phyloP scores from a whole-genome alignment of 2,113 vertebrate species.

The Origma solitaria region DNA sequence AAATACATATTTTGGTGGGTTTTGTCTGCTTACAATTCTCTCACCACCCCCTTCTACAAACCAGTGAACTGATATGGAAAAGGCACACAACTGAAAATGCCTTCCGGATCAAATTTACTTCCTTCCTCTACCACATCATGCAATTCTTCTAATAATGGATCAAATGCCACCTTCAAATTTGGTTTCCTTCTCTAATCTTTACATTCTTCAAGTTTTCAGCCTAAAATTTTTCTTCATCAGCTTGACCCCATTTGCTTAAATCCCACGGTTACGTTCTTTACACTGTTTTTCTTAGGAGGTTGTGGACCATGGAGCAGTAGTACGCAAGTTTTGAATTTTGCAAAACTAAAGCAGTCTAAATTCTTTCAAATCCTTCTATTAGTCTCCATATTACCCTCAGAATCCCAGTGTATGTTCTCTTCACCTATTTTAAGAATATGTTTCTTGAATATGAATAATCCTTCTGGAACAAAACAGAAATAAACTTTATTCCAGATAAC shows the following conservation, averaged over 20 bases:
- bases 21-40: neutral
- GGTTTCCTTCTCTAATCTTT: neutral
- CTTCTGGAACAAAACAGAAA: neutral
- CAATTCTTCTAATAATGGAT: neutral
- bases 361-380: neutral
- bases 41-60: neutral
- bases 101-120: neutral
- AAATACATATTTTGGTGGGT: neutral
- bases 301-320: neutral
- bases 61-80: neutral
- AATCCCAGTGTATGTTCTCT: neutral
- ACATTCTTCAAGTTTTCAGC: neutral
- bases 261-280: neutral
- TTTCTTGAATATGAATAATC: neutral
- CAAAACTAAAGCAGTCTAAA: neutral
- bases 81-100: neutral
- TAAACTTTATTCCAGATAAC: neutral
- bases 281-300: neutral
- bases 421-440: neutral
- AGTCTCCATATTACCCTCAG: neutral
- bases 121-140: neutral
- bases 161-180: neutral
- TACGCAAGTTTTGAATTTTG: neutral
- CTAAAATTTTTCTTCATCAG: neutral
- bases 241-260: neutral